Base-by-base conservation (phyloP, 2,797 vertebrate genomes). In the Eurystomus glaucurus region DNA sequence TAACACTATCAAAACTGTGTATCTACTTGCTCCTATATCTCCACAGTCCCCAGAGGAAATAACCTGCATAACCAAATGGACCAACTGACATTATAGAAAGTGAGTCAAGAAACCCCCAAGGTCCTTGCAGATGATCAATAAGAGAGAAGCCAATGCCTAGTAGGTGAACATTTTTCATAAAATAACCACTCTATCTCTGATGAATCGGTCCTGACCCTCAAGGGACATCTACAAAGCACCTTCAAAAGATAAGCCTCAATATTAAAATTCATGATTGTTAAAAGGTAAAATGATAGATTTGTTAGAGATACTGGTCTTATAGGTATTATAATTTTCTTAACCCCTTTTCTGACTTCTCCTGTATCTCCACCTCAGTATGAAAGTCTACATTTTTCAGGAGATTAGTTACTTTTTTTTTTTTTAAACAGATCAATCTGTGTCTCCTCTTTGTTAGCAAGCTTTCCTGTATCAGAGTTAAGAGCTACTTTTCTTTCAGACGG, bases 251-350 rank as follows among this genome's bases (percentile, higher is more conserved):
- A 81, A 69, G 35, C 14, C 48, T 87, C 48, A 31, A 9, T 65
- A 78, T 85, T 77, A 85, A 85, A 90, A 88, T 81, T 85, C 55
- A 68, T 85, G 2, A 69, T n/a, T 71, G 15, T 51, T 90, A 60
- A 81, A 90, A 90, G 66, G 41, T 60, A 55, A 74, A 88, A 50
- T 64, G 2, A n/a, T 55, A n/a, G 64, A 39, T 43, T 72, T 71
- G 17, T 72, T 87, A 74, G 83, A 58, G n/a, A 74, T 61, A 60
- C 45, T 6, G 11, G 13, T 8, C 84, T 92, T 69, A 51, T 50
- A 71, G 33, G 20, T 68, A 43, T 29, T 77, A 29, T 9, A 33
- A n/a, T 61, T 77, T 81, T 60, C 55, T 78, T 69, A 81, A 78
- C 70, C 60, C 55, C 26, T 71, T 10, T 70, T 79, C 58, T 68